phyloP scores from a whole-genome alignment of 2,797 vertebrate species.

The Mormyrops attenuatus region DNA sequence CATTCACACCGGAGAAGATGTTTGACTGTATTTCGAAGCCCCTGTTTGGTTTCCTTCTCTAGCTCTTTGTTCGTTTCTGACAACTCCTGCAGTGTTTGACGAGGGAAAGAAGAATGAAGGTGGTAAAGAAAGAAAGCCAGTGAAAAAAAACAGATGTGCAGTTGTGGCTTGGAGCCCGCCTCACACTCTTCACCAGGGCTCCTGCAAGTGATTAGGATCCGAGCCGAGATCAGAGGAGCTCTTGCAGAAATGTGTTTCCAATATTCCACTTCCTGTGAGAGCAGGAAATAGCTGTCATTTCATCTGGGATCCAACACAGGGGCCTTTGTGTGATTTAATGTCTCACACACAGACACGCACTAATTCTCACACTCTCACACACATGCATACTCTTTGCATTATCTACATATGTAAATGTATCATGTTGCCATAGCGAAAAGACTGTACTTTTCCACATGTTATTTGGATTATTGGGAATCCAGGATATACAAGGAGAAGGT shows the following conservation, averaged over 20 bases:
- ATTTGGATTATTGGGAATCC: slow-evolving; percentile 25
- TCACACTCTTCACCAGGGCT: slow-evolving; percentile 27
- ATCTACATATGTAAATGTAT: background rate
- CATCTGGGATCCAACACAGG: slow-evolving; percentile 60
- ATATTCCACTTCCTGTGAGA: slow-evolving; percentile 72
- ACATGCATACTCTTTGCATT: background rate
- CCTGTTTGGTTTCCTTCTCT: slow-evolving; percentile 23
- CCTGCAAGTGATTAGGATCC: slow-evolving; percentile 54
- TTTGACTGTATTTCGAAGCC: slow-evolving; percentile 27
- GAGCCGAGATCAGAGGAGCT: slow-evolving; percentile 51
- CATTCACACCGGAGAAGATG: slow-evolving; percentile 53
- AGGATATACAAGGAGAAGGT: slow-evolving; percentile 41
- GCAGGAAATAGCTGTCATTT: slow-evolving; percentile 66
- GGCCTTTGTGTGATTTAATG: slow-evolving; percentile 44
- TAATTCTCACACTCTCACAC: background rate
- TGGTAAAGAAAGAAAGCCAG: slow-evolving; percentile 34
- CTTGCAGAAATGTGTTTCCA: slow-evolving; percentile 75
- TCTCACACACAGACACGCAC: background rate
- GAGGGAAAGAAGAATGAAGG: background rate
- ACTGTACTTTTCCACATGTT: background rate
- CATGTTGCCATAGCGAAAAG: background rate
- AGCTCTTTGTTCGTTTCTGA: slow-evolving; percentile 15
- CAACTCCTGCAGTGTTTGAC: background rate
- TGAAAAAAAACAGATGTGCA: slow-evolving; percentile 46
- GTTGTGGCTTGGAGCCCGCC: slow-evolving; percentile 57